These are phyloP conservation scores for Danio choprae DNA, from an alignment of 2,797 vertebrate species.

Conservation along the genomic window DNA sequence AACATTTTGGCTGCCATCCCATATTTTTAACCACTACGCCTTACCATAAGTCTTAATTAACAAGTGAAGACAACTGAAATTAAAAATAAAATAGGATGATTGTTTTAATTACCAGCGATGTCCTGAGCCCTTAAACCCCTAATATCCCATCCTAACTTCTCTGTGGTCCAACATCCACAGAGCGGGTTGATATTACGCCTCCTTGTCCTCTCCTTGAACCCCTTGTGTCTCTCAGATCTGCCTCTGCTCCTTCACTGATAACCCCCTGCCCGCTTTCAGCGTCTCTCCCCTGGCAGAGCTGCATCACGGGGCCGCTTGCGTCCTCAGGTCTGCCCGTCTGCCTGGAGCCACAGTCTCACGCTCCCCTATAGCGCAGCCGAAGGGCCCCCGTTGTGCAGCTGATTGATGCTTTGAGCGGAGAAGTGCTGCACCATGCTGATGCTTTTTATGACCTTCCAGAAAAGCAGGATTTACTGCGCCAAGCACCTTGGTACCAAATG, in stretches of 20 bases:
- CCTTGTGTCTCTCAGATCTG: slow-evolving; percentile 6
- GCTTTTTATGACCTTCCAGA: slow-evolving; percentile 65
- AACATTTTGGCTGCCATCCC: slow-evolving; percentile 12
- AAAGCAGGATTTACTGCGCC: slow-evolving; percentile 60
- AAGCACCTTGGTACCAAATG: slow-evolving; percentile 66
- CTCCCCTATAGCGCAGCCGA: slow-evolving; percentile 36
- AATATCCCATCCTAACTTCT: slow-evolving; percentile 31
- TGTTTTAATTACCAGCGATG: neutral
- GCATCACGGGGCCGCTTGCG: slow-evolving; percentile 12
- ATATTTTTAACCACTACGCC: neutral
- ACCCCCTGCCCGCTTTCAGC: slow-evolving; percentile 43
- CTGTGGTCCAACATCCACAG: neutral
- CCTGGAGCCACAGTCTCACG: slow-evolving; percentile 6
- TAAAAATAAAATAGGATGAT: neutral
- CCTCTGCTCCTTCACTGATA: slow-evolving; percentile 47
- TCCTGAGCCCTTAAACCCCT: neutral
- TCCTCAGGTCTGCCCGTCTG: slow-evolving; percentile 13
- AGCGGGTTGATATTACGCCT: slow-evolving; percentile 22
- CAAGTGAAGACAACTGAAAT: neutral
- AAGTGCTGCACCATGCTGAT: slow-evolving; percentile 60
- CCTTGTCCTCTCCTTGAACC: slow-evolving; percentile 43
- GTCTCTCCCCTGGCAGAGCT: slow-evolving; percentile 29
- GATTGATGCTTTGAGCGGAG: slow-evolving; percentile 61
- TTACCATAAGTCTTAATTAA: slow-evolving; percentile 6
- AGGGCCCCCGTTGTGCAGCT: slow-evolving; percentile 47